Evolutionary conservation across 2,113 vertebrate genomes (phyloP).

Genomic region (Ptilonorhynchus violaceus): DNA sequence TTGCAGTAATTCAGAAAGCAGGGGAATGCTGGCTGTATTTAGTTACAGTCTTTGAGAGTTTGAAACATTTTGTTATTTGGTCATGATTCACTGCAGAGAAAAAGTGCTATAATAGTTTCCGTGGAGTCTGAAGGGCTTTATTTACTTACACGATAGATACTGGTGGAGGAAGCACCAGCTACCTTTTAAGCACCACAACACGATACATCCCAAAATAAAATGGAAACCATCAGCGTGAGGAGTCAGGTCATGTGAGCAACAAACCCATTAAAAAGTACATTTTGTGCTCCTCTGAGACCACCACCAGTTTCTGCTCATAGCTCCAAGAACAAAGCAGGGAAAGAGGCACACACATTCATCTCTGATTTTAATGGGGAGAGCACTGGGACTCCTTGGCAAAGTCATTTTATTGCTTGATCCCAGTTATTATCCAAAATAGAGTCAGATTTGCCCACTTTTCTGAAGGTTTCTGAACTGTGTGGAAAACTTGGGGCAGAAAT

Average conservation of each 20-base stretch:
- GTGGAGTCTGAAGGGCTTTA: not conserved
- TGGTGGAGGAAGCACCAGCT: not conserved
- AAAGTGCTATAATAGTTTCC: not conserved
- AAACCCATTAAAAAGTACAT: not conserved
- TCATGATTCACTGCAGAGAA: constrained; percentile 12
- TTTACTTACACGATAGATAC: not conserved
- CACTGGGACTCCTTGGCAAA: not conserved
- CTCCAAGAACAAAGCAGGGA: not conserved
- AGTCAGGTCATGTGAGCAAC: not conserved
- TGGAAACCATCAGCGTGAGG: not conserved
- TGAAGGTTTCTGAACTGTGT: not conserved
- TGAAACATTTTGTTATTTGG: constrained; percentile 35
- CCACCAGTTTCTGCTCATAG: not conserved
- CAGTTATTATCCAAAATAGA: not conserved
- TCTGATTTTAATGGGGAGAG: not conserved
- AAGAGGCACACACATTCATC: fast-evolving
- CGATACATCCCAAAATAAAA: not conserved
- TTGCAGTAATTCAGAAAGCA: not conserved
- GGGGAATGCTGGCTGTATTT: constrained; percentile 5
- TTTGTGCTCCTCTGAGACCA: not conserved
- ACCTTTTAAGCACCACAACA: not conserved
- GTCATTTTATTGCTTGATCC: not conserved
- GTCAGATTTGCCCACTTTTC: not conserved
- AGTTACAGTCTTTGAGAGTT: not conserved
- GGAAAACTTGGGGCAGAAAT: not conserved